phyloP scores from a whole-genome alignment of 2,888 invertebrate genomes.

The Meta bourneti region DNA sequence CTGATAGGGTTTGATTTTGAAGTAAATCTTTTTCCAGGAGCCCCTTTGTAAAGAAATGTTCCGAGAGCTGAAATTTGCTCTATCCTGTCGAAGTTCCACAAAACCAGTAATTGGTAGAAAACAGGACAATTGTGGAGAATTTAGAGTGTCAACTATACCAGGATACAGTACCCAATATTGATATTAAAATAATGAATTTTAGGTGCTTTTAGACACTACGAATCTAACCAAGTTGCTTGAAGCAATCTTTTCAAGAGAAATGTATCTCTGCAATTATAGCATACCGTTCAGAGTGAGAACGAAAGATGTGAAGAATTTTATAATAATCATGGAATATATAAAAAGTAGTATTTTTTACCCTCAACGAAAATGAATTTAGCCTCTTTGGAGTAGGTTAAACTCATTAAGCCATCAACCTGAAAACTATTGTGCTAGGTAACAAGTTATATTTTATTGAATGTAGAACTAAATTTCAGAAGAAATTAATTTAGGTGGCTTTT shows the following conservation, averaged over 20 bases:
- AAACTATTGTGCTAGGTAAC: conserved; percentile 42
- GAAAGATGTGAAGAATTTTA: conserved; percentile 57
- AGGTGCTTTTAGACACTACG: conserved; percentile 72
- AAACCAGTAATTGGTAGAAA: conserved; percentile 74
- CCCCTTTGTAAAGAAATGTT: conserved; percentile 77
- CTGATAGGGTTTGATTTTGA: too few species aligned
- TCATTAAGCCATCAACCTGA: conserved; percentile 60
- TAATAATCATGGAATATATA: conserved; percentile 64
- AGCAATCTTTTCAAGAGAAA: conserved; percentile 57
- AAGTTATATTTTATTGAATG: conserved; percentile 51
- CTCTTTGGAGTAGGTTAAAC: conserved; percentile 68
- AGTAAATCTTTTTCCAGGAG: conserved; percentile 56
- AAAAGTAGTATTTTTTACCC: conserved; percentile 73
- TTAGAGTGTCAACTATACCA: conserved; percentile 75
- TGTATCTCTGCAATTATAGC: conserved; percentile 44
- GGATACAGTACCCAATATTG: conserved; percentile 75
- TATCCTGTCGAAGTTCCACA: conserved; percentile 76
- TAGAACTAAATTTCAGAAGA: conserved; percentile 34
- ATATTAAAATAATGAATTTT: conserved; percentile 49
- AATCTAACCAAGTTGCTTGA: conserved; percentile 63
- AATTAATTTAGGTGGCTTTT: conserved; percentile 46
- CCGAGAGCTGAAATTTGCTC: conserved; percentile 71
- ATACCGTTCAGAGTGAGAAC: conserved; percentile 23
- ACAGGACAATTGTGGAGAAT: conserved; percentile 74
- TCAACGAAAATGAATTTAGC: conserved; percentile 68